These are phyloP conservation scores for Sicus ferrugineus DNA, from an alignment of 2,888 invertebrate species.

Conservation along the genomic window DNA sequence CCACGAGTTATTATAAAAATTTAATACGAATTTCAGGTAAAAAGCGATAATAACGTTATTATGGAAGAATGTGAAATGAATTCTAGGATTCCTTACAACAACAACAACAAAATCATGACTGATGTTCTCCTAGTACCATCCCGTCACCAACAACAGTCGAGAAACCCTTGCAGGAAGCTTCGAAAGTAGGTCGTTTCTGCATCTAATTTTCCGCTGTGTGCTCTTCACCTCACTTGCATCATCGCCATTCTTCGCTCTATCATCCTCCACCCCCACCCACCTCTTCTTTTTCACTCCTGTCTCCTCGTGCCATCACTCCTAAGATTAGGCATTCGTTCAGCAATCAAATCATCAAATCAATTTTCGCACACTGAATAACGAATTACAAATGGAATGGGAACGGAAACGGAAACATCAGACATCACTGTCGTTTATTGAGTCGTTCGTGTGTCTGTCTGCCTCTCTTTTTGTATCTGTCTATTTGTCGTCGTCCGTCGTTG, in stretches of 20 bases:
- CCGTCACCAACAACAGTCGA: too few relatives aligned
- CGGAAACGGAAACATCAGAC: conserved; percentile 18
- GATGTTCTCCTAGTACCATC: too few relatives aligned
- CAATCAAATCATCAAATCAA: not conserved
- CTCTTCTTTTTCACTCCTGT: not conserved
- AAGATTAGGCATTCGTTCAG: not conserved
- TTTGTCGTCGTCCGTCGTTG: too few relatives aligned
- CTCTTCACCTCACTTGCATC: not conserved
- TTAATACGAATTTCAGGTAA: too few relatives aligned
- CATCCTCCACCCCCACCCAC: not conserved
- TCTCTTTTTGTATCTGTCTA: not conserved
- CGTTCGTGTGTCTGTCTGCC: not conserved
- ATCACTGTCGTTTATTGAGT: conserved; percentile 1
- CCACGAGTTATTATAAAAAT: too few relatives aligned
- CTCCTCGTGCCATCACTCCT: not conserved
- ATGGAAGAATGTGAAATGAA: too few relatives aligned
- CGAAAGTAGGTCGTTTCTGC: too few relatives aligned
- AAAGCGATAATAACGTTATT: too few relatives aligned
- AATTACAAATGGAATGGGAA: not conserved
- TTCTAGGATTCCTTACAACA: too few relatives aligned
- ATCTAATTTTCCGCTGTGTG: too few relatives aligned
- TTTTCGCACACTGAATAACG: not conserved
- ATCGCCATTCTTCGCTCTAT: not conserved
- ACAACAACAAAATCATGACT: too few relatives aligned
- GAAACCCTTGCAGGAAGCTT: too few relatives aligned